Conservation (phyloP, 2,888 invertebrate species). For the Pseudolycoriella hygida region DNA sequence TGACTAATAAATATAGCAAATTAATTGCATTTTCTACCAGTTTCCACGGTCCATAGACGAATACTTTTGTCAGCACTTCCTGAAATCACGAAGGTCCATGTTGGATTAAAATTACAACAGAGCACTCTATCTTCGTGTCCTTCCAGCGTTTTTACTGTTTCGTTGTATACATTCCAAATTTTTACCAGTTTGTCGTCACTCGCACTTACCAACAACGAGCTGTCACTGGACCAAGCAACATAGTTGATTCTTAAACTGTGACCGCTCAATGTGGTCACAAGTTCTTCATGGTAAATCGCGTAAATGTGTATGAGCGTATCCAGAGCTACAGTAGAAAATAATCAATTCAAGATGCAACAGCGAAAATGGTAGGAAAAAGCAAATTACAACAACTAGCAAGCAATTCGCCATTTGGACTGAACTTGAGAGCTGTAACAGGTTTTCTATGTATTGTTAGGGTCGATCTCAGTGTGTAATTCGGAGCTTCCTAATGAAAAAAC, state of each 20-base stretch:
- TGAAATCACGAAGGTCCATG: slow-evolving; percentile 96
- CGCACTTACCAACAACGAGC: slow-evolving; percentile 77
- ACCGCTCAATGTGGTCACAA: slow-evolving; percentile 94
- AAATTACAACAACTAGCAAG: slow-evolving; percentile 91
- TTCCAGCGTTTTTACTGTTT: slow-evolving; percentile 95
- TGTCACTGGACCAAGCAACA: slow-evolving; percentile 97
- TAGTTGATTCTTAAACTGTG: slow-evolving; percentile 98
- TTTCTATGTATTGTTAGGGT: slow-evolving; percentile 97
- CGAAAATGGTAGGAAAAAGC: too few relatives aligned
- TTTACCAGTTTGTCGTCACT: slow-evolving; percentile 83
- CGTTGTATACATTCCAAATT: slow-evolving; percentile 91
- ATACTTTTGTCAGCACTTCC: slow-evolving; percentile 99
- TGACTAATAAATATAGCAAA: slow-evolving; percentile 7
- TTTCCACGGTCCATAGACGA: slow-evolving; percentile 96
- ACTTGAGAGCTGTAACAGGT: slow-evolving; percentile 97
- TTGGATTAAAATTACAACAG: slow-evolving; percentile 99
- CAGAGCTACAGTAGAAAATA: slow-evolving; percentile 45
- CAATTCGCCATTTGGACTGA: slow-evolving; percentile 98
- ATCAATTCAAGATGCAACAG: slow-evolving; percentile 6
- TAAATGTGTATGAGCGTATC: slow-evolving; percentile 97
- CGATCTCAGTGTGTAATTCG: slow-evolving; percentile 87
- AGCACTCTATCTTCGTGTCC: slow-evolving; percentile 99
- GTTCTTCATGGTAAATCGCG: slow-evolving; percentile 98
- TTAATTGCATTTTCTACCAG: slow-evolving; percentile 41
- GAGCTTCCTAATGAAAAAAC: slow-evolving; percentile 67